These are phyloP conservation scores for Lasioglossum marginatum DNA, from an alignment of 2,888 invertebrate species.

Conservation along the genomic window DNA sequence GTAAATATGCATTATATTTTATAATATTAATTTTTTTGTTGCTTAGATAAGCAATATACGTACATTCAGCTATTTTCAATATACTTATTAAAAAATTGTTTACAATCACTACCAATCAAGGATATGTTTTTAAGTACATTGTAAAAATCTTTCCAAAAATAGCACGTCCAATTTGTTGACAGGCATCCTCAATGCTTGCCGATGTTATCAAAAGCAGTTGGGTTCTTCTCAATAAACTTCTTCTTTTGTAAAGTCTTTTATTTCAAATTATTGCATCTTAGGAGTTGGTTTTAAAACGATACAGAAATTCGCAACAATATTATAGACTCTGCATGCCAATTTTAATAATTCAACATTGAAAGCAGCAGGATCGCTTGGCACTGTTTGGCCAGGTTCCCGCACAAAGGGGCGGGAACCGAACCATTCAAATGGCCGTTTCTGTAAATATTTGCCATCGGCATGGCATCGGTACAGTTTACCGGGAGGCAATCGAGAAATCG, in stretches of 20 bases:
- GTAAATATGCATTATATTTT: too few species aligned
- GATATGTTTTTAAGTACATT: too few species aligned
- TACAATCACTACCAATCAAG: too few species aligned
- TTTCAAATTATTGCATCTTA: neutral
- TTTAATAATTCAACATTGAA: neutral
- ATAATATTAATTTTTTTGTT: too few species aligned
- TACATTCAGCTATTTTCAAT: too few species aligned
- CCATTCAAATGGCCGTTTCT: neutral
- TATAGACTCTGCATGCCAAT: neutral
- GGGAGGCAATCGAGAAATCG: neutral
- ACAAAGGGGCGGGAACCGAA: too few species aligned
- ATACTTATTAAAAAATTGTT: too few species aligned
- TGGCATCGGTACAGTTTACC: slow-evolving; percentile 9
- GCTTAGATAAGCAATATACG: too few species aligned
- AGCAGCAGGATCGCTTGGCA: neutral
- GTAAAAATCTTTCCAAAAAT: too few species aligned
- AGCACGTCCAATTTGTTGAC: neutral
- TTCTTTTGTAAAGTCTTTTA: neutral
- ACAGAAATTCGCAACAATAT: neutral
- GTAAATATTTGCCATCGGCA: slow-evolving; percentile 4
- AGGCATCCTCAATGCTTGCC: neutral
- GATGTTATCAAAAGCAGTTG: neutral
- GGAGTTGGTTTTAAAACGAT: too few species aligned
- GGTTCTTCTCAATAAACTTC: neutral
- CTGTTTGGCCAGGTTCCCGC: neutral